A percentile compares a stretch with the other conserved stretches of the same genome.
Evolutionary conservation across 2,113 vertebrate genomes (phyloP).

Genomic region (Atlantisia rogersi): DNA sequence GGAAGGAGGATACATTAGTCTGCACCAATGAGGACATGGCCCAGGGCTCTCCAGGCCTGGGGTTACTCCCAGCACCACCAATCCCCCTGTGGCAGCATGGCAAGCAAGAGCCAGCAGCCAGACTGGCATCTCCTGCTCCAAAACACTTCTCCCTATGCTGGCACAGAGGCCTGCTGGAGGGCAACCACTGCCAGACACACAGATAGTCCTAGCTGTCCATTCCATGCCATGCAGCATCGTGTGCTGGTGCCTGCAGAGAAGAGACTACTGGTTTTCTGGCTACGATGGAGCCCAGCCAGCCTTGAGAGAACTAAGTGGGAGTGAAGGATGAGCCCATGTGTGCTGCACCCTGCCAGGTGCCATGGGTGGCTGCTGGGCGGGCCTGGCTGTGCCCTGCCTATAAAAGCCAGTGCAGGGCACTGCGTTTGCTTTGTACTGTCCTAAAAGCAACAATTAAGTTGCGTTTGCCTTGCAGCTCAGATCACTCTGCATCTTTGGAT

Average conservation of each 20-base stretch:
- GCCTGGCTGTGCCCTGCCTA: background rate
- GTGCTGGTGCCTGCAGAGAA: background rate
- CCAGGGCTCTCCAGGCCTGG: background rate
- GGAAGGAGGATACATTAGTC: background rate
- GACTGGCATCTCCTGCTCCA: background rate
- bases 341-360: background rate
- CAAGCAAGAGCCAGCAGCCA: background rate
- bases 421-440: background rate
- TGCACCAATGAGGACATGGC: background rate
- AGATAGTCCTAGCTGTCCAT: background rate
- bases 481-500: background rate
- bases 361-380: accelerated
- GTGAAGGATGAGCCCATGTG: background rate
- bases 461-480: background rate
- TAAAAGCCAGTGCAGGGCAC: background rate
- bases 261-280: accelerated
- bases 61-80: background rate
- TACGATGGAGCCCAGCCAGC: accelerated
- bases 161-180: background rate
- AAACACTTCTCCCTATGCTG: accelerated
- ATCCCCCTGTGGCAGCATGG: background rate
- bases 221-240: accelerated
- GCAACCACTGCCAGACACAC: background rate
- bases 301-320: background rate
- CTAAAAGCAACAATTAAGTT: background rate